Conservation (phyloP, 2,113 vertebrate genomes). For the Crotalus tigris region DNA sequence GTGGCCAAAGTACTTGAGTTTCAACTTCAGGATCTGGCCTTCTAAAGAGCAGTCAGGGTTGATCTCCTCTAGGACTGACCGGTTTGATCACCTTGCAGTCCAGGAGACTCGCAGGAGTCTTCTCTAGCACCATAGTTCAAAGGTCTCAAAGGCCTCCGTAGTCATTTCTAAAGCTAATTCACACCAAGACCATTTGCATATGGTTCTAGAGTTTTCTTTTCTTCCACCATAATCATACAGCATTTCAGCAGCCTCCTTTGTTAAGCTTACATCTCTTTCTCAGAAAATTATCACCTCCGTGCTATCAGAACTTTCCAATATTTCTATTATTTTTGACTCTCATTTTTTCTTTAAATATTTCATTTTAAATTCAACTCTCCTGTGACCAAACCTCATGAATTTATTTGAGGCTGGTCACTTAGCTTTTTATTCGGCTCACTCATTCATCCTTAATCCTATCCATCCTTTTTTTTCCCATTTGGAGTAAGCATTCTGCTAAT, state of each 20-base stretch:
- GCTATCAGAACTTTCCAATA: neutral
- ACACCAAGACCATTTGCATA: neutral
- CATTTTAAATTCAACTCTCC: neutral
- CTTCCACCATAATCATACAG: neutral
- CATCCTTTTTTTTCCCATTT: neutral
- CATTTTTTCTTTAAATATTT: neutral
- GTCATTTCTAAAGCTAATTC: neutral
- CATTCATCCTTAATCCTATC: neutral
- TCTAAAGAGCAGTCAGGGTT: too few relatives aligned
- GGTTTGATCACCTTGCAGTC: too few relatives aligned
- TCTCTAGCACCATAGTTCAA: too few relatives aligned
- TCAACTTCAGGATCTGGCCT: too few relatives aligned
- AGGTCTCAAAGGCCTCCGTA: neutral
- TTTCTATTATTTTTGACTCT: neutral
- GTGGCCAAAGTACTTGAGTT: too few relatives aligned
- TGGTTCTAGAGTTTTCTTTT: neutral
- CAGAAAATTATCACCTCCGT: neutral
- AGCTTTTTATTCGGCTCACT: neutral
- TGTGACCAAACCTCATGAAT: neutral
- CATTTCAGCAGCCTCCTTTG: neutral
- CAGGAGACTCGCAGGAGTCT: too few relatives aligned
- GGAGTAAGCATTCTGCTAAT: neutral
- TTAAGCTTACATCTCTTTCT: neutral
- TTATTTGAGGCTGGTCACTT: neutral
- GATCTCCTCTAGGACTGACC: too few relatives aligned